These are phyloP conservation scores for Gallirallus australis DNA, from an alignment of 2,797 vertebrate genomes.

Conservation along the genomic window DNA sequence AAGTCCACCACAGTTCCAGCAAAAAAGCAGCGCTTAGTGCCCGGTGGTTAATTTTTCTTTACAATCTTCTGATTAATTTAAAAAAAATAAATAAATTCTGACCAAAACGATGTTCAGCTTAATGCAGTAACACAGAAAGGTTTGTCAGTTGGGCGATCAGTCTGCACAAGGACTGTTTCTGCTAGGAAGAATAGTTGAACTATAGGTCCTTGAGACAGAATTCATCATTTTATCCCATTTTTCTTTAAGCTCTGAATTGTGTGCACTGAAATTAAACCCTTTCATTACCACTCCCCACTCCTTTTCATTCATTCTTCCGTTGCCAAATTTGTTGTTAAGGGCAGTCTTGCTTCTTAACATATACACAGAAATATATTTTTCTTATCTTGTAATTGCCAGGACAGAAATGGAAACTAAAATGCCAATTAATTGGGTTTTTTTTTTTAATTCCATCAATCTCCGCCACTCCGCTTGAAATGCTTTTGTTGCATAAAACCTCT, in stretches of 20 bases:
- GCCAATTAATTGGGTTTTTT: neutral
- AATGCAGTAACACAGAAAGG: neutral
- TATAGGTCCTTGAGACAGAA: neutral
- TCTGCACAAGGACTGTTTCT: neutral
- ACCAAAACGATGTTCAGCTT: neutral
- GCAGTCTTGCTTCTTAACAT: neutral
- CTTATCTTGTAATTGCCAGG: neutral
- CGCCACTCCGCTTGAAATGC: no score
- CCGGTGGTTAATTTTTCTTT: neutral
- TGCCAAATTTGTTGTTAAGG: conserved; percentile 5
- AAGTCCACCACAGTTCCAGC: neutral
- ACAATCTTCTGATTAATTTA: neutral
- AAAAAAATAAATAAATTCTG: neutral
- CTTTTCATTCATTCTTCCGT: neutral
- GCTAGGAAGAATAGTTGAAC: neutral
- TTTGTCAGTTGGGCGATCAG: neutral
- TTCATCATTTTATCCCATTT: neutral
- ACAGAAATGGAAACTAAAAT: neutral
- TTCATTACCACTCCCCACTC: neutral
- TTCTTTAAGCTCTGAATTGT: neutral
- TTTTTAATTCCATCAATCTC: no score
- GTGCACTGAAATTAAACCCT: neutral
- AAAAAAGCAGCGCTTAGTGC: neutral
- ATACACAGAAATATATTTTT: neutral
- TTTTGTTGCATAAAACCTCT: neutral